Evolutionary conservation across 2,888 invertebrate genomes (phyloP), one percentile per base, ranked within the genome.

Genomic region (Brachylomia viminalis): DNA sequence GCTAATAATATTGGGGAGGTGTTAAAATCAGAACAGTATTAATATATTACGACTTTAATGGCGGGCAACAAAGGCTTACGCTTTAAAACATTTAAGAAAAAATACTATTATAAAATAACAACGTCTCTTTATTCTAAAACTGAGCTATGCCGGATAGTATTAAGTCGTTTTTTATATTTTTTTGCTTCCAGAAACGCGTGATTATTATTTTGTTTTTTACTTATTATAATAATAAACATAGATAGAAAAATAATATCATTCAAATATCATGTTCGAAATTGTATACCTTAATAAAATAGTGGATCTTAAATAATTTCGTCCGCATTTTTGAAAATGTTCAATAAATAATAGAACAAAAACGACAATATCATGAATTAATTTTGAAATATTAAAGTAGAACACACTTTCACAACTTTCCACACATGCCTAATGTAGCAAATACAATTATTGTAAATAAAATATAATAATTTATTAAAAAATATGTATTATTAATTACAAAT

Each of bases 111-210:
- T 91, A 83, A 65, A 56, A 82, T 45, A 90, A 90, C 83, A 90
- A 87, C 95, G 96, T 96, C 96, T 96, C 96, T 95, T 91, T 92
- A 91, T 91, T 92, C 90, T 92, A 93, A 94, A 91, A 91, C 87
- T 90, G 95, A 93, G 93, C 95, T 95, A 96, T 91, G 96, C 95
- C 95, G 96, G 96, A 94, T 94, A 92, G 84, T 91, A 88, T 85
- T 89, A 88, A 90, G 81, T 90, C 90, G 87, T 84, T 90, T 85
- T 87, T 88, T 78, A n/a, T 80, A 84, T 88, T 88, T 78, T 89
- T 91, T 92, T 91, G 93, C 93, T 93, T 92, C 91, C 83, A 90
- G 90, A 88, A 90, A 91, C 90, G 90, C 92, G 88, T 90, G 88
- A 88, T 68, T 72, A 15, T 85, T 83, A 77, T 80, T 86, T 79